Base-by-base conservation (phyloP, 2,888 invertebrate species). In the Fragum sueziense region DNA sequence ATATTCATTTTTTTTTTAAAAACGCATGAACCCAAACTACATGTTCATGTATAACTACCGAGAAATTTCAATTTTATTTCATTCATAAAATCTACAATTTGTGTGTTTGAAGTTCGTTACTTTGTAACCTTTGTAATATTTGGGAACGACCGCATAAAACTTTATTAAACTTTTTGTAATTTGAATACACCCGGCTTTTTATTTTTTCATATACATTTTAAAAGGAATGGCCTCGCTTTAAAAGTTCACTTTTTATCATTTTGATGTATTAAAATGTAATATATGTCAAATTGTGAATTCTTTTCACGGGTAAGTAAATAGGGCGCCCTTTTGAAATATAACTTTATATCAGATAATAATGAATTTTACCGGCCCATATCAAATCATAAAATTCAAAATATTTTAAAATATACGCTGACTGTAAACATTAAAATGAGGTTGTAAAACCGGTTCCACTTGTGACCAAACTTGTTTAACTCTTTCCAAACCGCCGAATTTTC, bases 361-460 rank as follows among this genome's bases (percentile, higher is more conserved):
- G 65, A 65, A 65, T 65, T 65, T 65, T 65, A 65, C 65, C 65
- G 65, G 41, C 65, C 65, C 65, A 65, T 65, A 65, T 65, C 65
- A 65, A 65, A 65, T 65, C 65, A 41, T 65, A 65, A 65, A 65
- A 65, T 65, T 65, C 65, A 65, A 65, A 65, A 65, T 65, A 65
- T 65, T 65, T 65, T 65, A 65, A 65, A 65, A 65, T 65, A 65
- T 65, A 65, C 65, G 41, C 17, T 25, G 65, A 65, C 34, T 22
- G 65, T 65, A 65, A n/a, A 65, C 22, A 65, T 41, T 33, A 61
- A 61, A 65, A 9, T 27, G 4, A 9, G 65, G 65, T 41, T 65
- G 65, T 65, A 41, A 65, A 65, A 65, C 65, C 65, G 41, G 65
- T 65, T 65, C 27, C 25, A n/a, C 14, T 47, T n/a, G n/a, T 47